Evolutionary conservation across 2,888 invertebrate species (phyloP), one percentile per base, ranked within the genome.

Genomic region (Pollenia amentaria): DNA sequence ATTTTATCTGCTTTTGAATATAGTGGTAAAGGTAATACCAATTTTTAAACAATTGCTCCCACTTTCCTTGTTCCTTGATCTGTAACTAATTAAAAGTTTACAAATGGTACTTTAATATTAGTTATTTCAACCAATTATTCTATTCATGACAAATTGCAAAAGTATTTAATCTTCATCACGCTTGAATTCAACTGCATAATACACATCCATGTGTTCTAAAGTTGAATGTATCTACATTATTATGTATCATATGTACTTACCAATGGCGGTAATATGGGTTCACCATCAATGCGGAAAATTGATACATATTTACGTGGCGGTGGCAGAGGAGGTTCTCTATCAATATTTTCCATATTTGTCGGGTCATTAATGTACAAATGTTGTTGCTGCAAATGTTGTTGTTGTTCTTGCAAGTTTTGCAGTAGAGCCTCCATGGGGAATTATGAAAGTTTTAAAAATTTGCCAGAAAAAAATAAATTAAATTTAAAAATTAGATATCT

Each of bases 211-310:
- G 42, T n/a, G 51, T 12, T n/a, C 2, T 21, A 60, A 55, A 38
- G 11, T 12, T 11, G 29, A 29, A 40, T 65, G 38, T 51, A 9
- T 48, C 2, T 10, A 70, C 51, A 16, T 46, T 6, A 18, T 12
- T 44, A 60, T 60, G 46, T 38, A 48, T 40, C 10, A 73, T 53
- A n/a, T n/a, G n/a, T n/a, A 91, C 91, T 90, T 88, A 93, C 93
- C 89, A 93, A 70, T 12, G 93, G 93, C 85, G 93, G 92, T 84
- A 93, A 85, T 85, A 93, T 93, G 53, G 92, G 91, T 72, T 91
- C 90, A n/a, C 92, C 92, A 89, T 91, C 90, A 90, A 93, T 91
- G 91, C 90, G 91, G 88, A 93, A 93, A 88, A 91, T 60, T 51
- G 92, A 91, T 78, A 89, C 88, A 83, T 87, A 89, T 83, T 88